Evolutionary conservation across 2,797 vertebrate species (phyloP).

Genomic region (Pipistrellus pygmaeus): DNA sequence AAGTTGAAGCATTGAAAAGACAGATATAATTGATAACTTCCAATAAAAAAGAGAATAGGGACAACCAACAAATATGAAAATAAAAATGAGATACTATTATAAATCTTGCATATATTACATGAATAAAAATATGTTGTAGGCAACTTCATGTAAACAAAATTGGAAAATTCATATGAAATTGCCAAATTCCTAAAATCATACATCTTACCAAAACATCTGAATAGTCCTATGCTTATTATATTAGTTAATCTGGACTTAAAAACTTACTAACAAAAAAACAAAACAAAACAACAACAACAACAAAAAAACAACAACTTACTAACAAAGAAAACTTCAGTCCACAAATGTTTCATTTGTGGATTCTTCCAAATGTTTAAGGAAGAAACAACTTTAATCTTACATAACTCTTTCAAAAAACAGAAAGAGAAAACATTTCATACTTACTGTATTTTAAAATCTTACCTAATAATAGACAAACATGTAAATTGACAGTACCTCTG

Average conservation of each 20-base stretch:
- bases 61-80: background rate
- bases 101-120: background rate
- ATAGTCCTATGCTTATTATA: background rate
- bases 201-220: background rate
- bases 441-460: background rate
- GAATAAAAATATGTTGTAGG: background rate
- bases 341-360: background rate
- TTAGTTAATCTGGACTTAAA: background rate
- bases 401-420: background rate
- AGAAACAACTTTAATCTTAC: background rate
- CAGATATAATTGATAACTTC: background rate
- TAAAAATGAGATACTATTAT: background rate
- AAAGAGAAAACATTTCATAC: background rate
- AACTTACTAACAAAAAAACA: background rate
- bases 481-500: too few relatives aligned
- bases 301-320: background rate
- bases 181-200: background rate
- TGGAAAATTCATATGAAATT: conserved; percentile 16
- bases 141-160: background rate
- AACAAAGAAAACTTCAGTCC: background rate
- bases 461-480: too few relatives aligned
- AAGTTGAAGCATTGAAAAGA: conserved; percentile 18
- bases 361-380: background rate
- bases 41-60: background rate
- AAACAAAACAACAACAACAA: too few relatives aligned